Conservation (phyloP, 2,888 invertebrate species). For the Autographa pulchrina region DNA sequence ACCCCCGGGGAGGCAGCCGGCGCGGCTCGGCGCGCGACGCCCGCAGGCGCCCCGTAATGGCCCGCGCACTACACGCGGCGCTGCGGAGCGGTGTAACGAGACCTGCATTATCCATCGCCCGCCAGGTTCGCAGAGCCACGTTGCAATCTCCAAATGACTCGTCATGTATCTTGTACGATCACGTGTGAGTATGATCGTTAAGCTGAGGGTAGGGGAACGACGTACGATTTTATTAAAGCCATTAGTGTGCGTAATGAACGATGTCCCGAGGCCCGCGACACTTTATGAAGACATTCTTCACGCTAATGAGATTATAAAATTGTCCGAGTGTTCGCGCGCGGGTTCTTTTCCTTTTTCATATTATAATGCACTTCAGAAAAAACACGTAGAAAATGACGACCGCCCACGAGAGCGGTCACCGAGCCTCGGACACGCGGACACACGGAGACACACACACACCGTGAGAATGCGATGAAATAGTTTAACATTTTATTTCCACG, state of each 20-base stretch:
- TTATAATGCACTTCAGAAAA: constrained; percentile 61
- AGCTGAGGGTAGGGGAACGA: constrained; percentile 60
- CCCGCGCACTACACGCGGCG: constrained; percentile 48
- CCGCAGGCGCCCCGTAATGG: constrained; percentile 74
- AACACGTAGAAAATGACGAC: constrained; percentile 57
- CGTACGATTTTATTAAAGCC: constrained; percentile 80
- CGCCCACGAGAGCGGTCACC: constrained; percentile 54
- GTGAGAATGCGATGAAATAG: constrained; percentile 48
- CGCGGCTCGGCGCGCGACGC: constrained; percentile 49
- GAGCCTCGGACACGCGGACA: neutral
- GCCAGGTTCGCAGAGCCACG: neutral
- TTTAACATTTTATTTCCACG: constrained; percentile 33
- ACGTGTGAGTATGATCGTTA: constrained; percentile 1
- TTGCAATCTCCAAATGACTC: constrained; percentile 24
- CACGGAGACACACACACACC: constrained; percentile 14
- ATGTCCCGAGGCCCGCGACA: constrained; percentile 83
- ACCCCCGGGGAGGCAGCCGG: constrained; percentile 72
- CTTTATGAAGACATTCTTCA: constrained; percentile 85
- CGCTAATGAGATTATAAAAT: constrained; percentile 85
- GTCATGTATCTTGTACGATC: constrained; percentile 59
- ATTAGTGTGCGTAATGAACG: constrained; percentile 83
- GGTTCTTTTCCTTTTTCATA: constrained; percentile 52
- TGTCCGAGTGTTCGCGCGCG: constrained; percentile 72
- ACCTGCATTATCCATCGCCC: constrained; percentile 58
- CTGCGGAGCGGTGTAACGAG: neutral